Evolutionary conservation across 2,888 invertebrate species (phyloP).

Genomic region (Melanostoma scalare): DNA sequence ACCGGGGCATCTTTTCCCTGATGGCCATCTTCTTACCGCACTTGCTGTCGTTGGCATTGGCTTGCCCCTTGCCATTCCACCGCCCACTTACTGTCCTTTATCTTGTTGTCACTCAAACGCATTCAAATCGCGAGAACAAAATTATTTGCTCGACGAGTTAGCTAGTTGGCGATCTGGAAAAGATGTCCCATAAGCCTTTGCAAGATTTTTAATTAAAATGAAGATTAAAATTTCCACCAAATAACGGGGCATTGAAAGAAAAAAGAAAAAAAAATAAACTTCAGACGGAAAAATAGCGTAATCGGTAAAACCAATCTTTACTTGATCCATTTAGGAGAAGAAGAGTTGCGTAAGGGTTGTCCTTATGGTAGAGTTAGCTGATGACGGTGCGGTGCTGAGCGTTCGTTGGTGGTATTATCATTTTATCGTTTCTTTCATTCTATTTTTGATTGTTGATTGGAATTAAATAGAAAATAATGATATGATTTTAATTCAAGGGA

Average conservation of each 20-base stretch:
- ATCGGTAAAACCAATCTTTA: constrained; percentile 68
- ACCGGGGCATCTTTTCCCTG: constrained; percentile 36
- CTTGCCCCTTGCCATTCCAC: neutral
- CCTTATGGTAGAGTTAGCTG: constrained; percentile 29
- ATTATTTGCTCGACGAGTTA: constrained; percentile 67
- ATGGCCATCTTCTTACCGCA: constrained; percentile 36
- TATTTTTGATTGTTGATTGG: constrained; percentile 55
- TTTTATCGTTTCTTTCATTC: constrained; percentile 31
- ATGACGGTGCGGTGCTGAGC: constrained; percentile 6
- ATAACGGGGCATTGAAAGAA: constrained; percentile 41
- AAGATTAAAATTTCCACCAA: constrained; percentile 71
- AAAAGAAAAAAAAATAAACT: constrained; percentile 32
- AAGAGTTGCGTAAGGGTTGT: constrained; percentile 63
- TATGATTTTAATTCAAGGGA: constrained; percentile 33
- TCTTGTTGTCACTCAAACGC: constrained; percentile 72
- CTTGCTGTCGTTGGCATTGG: constrained; percentile 44
- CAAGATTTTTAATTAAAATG: constrained; percentile 72
- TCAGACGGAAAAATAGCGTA: constrained; percentile 47
- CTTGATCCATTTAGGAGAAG: constrained; percentile 57
- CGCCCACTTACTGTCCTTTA: constrained; percentile 23
- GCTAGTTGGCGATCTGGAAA: constrained; percentile 68
- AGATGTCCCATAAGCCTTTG: constrained; percentile 69
- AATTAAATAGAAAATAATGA: constrained; percentile 61
- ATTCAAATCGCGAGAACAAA: constrained; percentile 64
- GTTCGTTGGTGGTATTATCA: constrained; percentile 43